Evolutionary conservation across 1,140 invertebrate genomes (phyloP), one percentile per base, ranked within the genome.

Genomic region (Heliconius eleuchia): DNA sequence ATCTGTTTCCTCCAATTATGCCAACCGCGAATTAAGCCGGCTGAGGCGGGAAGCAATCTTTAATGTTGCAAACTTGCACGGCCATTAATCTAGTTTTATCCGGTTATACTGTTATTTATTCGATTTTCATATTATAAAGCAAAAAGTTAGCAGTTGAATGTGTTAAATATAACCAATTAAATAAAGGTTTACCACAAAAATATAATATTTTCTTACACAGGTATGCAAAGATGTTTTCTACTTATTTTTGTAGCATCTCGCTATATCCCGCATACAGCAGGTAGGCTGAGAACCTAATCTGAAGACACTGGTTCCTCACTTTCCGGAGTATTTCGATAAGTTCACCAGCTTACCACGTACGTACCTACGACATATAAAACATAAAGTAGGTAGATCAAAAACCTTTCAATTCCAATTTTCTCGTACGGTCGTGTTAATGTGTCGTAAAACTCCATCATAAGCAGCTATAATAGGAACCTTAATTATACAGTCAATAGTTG

Each of bases 1-100:
- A 82, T 85, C 79, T 81, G 85, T 84, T 88, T 86, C 85, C 84
- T 86, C 83, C 83, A 83, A 85, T 85, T 86, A 85, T 83, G 78
- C 71, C 57, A 71, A 70, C 73, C 73, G 70, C 74, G 77, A 74
- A 79, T 80, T 66, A 74, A 77, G 78, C 82, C 80, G 83, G 78
- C 80, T 76, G 79, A 72, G 70, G 70, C 74, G 81, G 79, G 79
- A 77, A 80, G 79, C 77, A 76, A 82, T 82, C 78, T 79, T 79
- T 79, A 81, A 81, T 82, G 77, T 77, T 82, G 78, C 78, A 79
- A 82, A 76, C 74, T 82, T 82, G 78, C 80, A 82, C 71, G 75
- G 80, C 74, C 66, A 82, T 82, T 82, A 82, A 79, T 82, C 77
- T 79, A 82, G 74, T 79, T 82, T 72, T 76, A 79, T 79, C 80